A percentile compares a stretch with the other conserved stretches of the same genome.
Conservation (phyloP, 2,888 invertebrate species). For the Cosmia trapezina region DNA sequence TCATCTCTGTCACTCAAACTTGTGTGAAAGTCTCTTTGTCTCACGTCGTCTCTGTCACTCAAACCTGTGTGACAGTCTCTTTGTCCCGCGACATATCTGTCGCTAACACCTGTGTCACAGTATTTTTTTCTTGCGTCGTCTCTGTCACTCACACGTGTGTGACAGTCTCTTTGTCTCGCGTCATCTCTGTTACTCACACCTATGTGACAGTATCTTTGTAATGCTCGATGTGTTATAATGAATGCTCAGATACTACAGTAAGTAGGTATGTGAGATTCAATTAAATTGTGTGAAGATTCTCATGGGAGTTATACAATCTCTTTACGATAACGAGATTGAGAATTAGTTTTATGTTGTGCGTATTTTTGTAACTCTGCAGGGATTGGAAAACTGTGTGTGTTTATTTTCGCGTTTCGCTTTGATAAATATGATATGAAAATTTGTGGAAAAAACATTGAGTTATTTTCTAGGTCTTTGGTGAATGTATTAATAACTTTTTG, state of each 20-base stretch:
- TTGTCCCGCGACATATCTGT: no score
- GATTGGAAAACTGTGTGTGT: neutral
- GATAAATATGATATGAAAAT: neutral
- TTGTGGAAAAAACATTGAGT: neutral
- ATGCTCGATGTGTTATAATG: neutral
- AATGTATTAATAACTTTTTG: no score
- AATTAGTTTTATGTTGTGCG: slow-evolving; percentile 19
- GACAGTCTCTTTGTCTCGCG: no score
- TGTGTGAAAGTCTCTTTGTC: no score
- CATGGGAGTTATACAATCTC: neutral
- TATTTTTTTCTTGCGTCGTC: no score
- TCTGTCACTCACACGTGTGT: no score
- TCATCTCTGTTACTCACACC: neutral
- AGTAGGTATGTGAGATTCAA: neutral
- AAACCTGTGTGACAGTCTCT: no score
- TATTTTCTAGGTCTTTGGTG: neutral
- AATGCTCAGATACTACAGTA: neutral
- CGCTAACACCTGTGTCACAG: no score
- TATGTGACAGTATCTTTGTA: neutral
- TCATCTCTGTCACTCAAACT: no score
- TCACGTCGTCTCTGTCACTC: no score
- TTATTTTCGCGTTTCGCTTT: neutral
- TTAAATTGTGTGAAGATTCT: neutral
- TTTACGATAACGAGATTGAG: slow-evolving; percentile 13
- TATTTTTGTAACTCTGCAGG: slow-evolving; percentile 15